phyloP scores from a whole-genome alignment of 1,140 invertebrate species.

The Calephelis nemesis region DNA sequence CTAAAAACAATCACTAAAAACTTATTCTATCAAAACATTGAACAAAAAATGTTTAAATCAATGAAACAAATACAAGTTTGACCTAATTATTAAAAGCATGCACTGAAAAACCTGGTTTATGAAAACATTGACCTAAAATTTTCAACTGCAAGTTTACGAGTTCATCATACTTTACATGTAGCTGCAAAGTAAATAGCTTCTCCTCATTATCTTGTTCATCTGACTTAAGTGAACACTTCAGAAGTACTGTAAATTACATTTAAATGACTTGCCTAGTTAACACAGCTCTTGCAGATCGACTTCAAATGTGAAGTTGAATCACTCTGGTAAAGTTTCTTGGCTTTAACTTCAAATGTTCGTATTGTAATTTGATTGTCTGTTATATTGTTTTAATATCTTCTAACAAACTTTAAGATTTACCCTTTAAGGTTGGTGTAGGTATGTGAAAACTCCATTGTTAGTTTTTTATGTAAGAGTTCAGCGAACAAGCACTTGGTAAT shows the following conservation, averaged over 20 bases:
- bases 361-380: slow-evolving; percentile 26
- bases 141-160: background rate
- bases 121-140: background rate
- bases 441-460: too few relatives aligned
- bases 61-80: background rate
- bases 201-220: slow-evolving; percentile 3
- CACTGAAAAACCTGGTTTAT: background rate
- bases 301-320: slow-evolving; percentile 36
- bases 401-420: too few relatives aligned
- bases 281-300: slow-evolving; percentile 37
- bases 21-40: too few relatives aligned
- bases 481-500: too few relatives aligned
- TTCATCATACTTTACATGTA: background rate
- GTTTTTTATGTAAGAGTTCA: too few relatives aligned
- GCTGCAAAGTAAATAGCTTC: background rate
- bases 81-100: background rate
- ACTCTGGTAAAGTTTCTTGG: slow-evolving; percentile 57
- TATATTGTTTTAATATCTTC: too few relatives aligned
- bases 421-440: too few relatives aligned
- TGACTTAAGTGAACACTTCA: background rate
- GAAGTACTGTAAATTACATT: slow-evolving; percentile 32
- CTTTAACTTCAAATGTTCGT: slow-evolving; percentile 49
- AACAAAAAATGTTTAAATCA: too few relatives aligned
- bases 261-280: slow-evolving; percentile 38
- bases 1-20: too few relatives aligned